phyloP scores from a whole-genome alignment of 2,797 vertebrate genomes.

The Eospalax fontanierii region DNA sequence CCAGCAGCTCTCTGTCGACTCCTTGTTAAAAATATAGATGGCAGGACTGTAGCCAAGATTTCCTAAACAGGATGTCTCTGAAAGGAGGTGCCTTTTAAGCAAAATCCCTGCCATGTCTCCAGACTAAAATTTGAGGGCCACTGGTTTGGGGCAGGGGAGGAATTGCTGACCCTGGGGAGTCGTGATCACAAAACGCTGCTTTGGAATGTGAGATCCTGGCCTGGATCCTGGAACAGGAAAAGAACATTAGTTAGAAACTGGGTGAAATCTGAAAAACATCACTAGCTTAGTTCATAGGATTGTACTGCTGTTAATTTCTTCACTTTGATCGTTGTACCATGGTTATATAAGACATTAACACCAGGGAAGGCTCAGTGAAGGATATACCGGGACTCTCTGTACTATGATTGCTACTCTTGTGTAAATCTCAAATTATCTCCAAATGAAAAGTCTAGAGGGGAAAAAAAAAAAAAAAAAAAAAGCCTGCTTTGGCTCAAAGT shows the following conservation, averaged over 20 bases:
- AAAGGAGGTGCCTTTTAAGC: background rate
- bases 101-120: conserved; percentile 32
- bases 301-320: conserved; percentile 54
- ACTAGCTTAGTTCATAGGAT: conserved; percentile 55
- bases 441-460: conserved; percentile 45
- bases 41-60: background rate
- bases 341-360: conserved; percentile 74
- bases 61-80: background rate
- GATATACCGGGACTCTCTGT: conserved; percentile 73
- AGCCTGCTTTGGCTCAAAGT: conserved; percentile 26
- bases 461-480: background rate
- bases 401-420: conserved; percentile 61
- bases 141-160: background rate
- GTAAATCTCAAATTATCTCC: conserved; percentile 74
- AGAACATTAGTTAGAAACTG: conserved; percentile 52
- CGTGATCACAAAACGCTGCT: background rate
- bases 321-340: conserved; percentile 70
- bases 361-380: conserved; percentile 51
- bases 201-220: conserved; percentile 54
- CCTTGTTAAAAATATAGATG: conserved; percentile 8
- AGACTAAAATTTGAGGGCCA: conserved; percentile 14
- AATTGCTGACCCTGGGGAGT: background rate
- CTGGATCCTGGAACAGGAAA: conserved; percentile 36
- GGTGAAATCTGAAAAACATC: conserved; percentile 28
- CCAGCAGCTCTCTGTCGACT: background rate